A percentile compares a stretch with the other conserved stretches of the same genome.
phyloP scores from a whole-genome alignment of 2,113 vertebrate genomes.

The Lophura nycthemera region DNA sequence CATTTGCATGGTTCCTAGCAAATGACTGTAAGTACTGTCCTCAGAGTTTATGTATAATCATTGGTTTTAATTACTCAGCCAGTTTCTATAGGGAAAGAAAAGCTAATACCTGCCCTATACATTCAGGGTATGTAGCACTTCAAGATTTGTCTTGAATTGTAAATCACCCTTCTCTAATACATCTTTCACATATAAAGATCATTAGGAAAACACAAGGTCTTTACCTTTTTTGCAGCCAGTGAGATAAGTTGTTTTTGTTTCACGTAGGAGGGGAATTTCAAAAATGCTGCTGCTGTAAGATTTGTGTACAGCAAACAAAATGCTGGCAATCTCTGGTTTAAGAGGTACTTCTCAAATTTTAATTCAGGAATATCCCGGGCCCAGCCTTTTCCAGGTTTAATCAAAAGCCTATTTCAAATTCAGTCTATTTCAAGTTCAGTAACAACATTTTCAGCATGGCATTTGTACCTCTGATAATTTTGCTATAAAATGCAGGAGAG shows the following conservation, averaged over 20 bases:
- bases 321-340: not conserved
- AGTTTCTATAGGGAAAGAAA: not conserved
- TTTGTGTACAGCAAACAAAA: not conserved
- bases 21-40: not conserved
- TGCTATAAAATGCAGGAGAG: not conserved
- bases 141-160: not conserved
- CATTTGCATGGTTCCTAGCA: not conserved
- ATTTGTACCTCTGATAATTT: not conserved
- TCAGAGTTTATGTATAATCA: not conserved
- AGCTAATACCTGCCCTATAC: not conserved
- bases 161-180: not conserved
- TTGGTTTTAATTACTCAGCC: not conserved
- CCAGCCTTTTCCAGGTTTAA: not conserved
- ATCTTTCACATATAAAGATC: not conserved
- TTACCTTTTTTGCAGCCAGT: not conserved
- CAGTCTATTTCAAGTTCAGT: not conserved
- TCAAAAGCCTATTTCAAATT: not conserved
- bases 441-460: not conserved
- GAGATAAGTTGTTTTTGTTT: not conserved
- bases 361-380: not conserved
- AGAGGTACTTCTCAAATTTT: not conserved
- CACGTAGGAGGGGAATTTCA: not conserved
- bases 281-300: not conserved
- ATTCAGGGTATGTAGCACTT: not conserved
- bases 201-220: not conserved